These are phyloP conservation scores for Agrypnus murinus DNA, from an alignment of 2,888 invertebrate species.

Conservation along the genomic window DNA sequence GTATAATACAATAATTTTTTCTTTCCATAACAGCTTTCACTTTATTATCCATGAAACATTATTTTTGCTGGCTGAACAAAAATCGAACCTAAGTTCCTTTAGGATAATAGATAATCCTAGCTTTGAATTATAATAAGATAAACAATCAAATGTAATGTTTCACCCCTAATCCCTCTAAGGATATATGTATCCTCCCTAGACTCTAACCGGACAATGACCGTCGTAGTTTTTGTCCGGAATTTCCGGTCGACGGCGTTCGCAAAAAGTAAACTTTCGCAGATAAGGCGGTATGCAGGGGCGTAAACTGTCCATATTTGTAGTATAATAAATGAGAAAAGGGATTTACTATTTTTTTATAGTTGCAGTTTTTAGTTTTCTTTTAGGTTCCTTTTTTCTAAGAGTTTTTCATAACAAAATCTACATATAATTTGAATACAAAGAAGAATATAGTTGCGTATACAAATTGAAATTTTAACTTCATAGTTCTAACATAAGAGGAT, in stretches of 20 bases:
- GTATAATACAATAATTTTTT: conserved; percentile 27
- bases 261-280: conserved; percentile 44
- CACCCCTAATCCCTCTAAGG: conserved; percentile 38
- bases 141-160: conserved; percentile 7
- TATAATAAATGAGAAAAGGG: conserved; percentile 44
- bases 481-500: too few species aligned
- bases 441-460: too few species aligned
- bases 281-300: conserved; percentile 36
- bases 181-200: conserved; percentile 40
- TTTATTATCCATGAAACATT: neutral
- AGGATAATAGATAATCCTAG: too few species aligned
- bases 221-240: conserved; percentile 51
- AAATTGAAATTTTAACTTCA: too few species aligned
- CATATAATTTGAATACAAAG: too few species aligned
- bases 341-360: neutral
- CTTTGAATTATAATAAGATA: neutral
- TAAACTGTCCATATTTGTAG: conserved; percentile 34
- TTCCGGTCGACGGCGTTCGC: conserved; percentile 36
- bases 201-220: conserved; percentile 59
- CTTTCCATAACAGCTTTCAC: neutral
- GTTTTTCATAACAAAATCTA: too few species aligned
- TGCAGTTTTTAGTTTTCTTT: too few species aligned
- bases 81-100: neutral
- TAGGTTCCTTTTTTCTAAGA: too few species aligned
- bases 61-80: neutral